A percentile compares a stretch with the other conserved stretches of the same genome.
Conservation (phyloP, 2,888 invertebrate species). For the Ypsolopha scabrella region DNA sequence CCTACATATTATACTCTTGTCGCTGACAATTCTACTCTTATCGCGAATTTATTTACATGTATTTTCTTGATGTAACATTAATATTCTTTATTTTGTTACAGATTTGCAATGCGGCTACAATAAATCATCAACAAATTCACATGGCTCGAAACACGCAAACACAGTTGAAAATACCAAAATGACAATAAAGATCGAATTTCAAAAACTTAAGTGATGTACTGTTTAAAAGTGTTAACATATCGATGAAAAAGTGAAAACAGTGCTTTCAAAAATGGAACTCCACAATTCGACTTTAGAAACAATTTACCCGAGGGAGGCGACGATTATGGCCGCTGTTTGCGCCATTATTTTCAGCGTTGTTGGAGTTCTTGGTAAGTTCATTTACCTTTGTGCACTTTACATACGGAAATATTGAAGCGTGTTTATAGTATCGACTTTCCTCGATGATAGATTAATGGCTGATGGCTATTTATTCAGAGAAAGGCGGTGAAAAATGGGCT, state of each 20-base stretch:
- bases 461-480: slow-evolving; percentile 24
- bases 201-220: slow-evolving; percentile 11
- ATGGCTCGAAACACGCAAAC: neutral
- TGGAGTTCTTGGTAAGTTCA: slow-evolving; percentile 80
- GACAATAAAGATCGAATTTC: slow-evolving; percentile 11
- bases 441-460: slow-evolving; percentile 14
- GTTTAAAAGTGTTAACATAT: slow-evolving; percentile 18
- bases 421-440: slow-evolving; percentile 27
- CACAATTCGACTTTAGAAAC: slow-evolving; percentile 37
- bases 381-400: neutral
- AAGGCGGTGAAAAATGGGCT: slow-evolving; percentile 30
- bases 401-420: slow-evolving; percentile 6
- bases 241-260: slow-evolving; percentile 15
- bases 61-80: no score
- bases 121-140: no score
- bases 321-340: slow-evolving; percentile 81
- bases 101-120: neutral
- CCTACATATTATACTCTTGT: no score
- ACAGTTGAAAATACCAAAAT: neutral
- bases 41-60: no score
- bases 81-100: neutral
- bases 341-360: slow-evolving; percentile 84
- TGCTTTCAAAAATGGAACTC: slow-evolving; percentile 28
- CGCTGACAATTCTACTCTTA: no score
- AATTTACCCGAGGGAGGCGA: slow-evolving; percentile 78